Conservation (phyloP, 2,797 vertebrate genomes). For the Macrochelys suwanniensis region DNA sequence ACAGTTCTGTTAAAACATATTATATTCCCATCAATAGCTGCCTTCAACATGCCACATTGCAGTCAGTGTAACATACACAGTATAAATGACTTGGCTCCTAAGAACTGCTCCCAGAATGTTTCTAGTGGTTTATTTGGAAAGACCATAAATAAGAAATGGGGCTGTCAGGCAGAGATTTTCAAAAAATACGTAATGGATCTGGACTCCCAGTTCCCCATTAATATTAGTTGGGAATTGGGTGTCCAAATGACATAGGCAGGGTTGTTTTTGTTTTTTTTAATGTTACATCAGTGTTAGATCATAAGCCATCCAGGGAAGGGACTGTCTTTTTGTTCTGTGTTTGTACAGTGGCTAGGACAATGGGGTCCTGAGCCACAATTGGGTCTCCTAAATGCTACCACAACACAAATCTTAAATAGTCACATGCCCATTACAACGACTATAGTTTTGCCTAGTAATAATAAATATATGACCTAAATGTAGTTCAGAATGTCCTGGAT, state of each 20-base stretch:
- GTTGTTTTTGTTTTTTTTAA: neutral
- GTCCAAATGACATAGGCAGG: neutral
- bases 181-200: neutral
- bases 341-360: neutral
- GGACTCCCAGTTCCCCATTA: neutral
- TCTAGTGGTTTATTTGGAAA: neutral
- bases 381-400: neutral
- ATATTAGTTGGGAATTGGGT: neutral
- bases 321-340: neutral
- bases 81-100: slow-evolving; percentile 6
- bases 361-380: neutral
- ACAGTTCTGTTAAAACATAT: slow-evolving; percentile 56
- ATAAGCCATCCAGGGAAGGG: neutral
- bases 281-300: neutral
- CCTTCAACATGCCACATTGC: slow-evolving; percentile 16
- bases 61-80: slow-evolving; percentile 26
- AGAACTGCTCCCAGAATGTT: slow-evolving; percentile 14
- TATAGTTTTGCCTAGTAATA: neutral
- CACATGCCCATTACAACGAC: neutral
- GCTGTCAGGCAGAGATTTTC: neutral
- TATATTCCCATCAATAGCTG: slow-evolving; percentile 41
- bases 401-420: neutral
- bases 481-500: neutral
- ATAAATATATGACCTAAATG: slow-evolving; percentile 14
- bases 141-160: neutral